phyloP scores from a whole-genome alignment of 2,888 invertebrate species.

The Drosophila algonquin region DNA sequence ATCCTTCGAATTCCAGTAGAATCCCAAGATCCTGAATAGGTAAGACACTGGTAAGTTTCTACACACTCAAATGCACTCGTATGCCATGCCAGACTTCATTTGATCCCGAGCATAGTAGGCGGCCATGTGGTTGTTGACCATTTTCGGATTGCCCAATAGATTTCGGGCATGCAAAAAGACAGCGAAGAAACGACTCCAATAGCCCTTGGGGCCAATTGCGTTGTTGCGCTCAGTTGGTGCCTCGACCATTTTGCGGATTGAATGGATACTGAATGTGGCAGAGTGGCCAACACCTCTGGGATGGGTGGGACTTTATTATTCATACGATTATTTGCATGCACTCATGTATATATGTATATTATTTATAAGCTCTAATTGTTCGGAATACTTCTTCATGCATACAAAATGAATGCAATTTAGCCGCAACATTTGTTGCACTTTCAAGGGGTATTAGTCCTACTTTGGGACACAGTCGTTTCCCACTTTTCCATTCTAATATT shows the following conservation, averaged over 20 bases:
- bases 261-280: background rate
- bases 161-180: background rate
- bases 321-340: no score
- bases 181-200: background rate
- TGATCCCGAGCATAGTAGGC: background rate
- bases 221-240: background rate
- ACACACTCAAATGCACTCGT: fast-evolving
- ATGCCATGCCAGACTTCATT: background rate
- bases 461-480: no score
- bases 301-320: background rate
- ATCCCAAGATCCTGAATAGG: slow-evolving; percentile 7
- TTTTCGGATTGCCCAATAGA: background rate
- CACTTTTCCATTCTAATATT: no score
- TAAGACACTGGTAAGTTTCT: background rate
- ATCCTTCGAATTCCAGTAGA: slow-evolving; percentile 9
- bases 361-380: no score
- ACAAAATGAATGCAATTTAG: background rate
- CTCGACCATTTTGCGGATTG: background rate
- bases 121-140: background rate
- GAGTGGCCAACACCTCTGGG: background rate
- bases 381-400: no score
- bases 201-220: background rate
- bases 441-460: background rate
- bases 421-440: background rate
- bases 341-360: no score